Evolutionary conservation across 2,797 vertebrate genomes (phyloP).

Genomic region (Poeciliopsis paucimaculata): DNA sequence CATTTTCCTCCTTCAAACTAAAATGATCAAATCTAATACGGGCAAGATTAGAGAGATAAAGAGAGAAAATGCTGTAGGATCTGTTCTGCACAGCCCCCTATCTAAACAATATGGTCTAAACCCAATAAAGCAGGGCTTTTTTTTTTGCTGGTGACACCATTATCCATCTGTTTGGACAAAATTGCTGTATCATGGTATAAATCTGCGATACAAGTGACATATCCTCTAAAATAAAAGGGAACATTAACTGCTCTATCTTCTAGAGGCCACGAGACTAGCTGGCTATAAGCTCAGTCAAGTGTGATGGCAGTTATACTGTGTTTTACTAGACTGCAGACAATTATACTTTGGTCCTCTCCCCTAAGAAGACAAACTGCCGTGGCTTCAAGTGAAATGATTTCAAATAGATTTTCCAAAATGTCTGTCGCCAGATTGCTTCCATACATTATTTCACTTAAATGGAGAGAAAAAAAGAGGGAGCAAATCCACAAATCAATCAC

Average conservation of each 20-base stretch:
- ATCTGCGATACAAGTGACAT: slow-evolving; percentile 99
- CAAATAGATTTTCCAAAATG: slow-evolving; percentile 99
- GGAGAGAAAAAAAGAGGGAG: slow-evolving; percentile 92
- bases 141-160: slow-evolving; percentile 93
- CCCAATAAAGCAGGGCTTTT: slow-evolving; percentile 97
- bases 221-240: slow-evolving; percentile 99
- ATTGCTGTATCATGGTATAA: slow-evolving; percentile 99
- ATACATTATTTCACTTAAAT: slow-evolving; percentile 99
- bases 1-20: slow-evolving; percentile 99
- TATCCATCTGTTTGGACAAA: slow-evolving; percentile 99
- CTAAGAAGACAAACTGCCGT: slow-evolving; percentile 99
- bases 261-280: slow-evolving; percentile 99
- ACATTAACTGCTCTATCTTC: slow-evolving; percentile 99
- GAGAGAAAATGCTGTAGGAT: slow-evolving; percentile 91
- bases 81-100: slow-evolving; percentile 91
- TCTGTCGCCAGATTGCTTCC: slow-evolving; percentile 99
- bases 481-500: slow-evolving; percentile 98
- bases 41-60: slow-evolving; percentile 99
- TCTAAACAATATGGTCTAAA: slow-evolving; percentile 99
- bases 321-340: slow-evolving; percentile 99
- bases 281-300: slow-evolving; percentile 99
- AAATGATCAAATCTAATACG: slow-evolving; percentile 99
- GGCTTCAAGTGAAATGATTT: slow-evolving; percentile 99
- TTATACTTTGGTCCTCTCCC: slow-evolving; percentile 99
- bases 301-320: slow-evolving; percentile 99